phyloP scores from a whole-genome alignment of 2,113 vertebrate species.

The Scophthalmus maximus region DNA sequence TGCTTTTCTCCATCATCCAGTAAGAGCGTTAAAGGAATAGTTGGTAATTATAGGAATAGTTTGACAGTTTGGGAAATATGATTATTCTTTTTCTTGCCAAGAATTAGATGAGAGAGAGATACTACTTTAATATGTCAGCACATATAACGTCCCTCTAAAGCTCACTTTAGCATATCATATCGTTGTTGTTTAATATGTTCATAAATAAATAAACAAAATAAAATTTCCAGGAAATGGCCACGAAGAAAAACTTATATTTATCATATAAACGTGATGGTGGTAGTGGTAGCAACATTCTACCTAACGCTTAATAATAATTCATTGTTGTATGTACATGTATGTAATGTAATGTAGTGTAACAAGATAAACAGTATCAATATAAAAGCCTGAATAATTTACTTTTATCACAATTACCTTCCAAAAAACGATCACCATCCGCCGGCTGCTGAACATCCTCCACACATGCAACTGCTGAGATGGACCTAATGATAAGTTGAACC shows the following conservation, averaged over 20 bases:
- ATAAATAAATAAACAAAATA: too few relatives aligned
- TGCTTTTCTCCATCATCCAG: neutral
- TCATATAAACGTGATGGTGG: too few relatives aligned
- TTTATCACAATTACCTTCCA: conserved; percentile 81
- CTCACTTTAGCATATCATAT: neutral
- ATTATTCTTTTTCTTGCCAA: neutral
- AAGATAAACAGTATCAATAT: neutral
- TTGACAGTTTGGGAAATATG: neutral
- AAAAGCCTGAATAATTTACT: neutral
- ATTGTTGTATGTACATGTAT: neutral
- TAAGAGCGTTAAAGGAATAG: neutral
- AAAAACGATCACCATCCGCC: conserved; percentile 65
- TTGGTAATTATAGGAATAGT: too few relatives aligned
- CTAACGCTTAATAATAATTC: too few relatives aligned
- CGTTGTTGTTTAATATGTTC: neutral
- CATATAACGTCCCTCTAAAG: neutral
- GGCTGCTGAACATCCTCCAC: conserved; percentile 72
- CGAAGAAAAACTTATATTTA: too few relatives aligned
- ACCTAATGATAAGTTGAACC: conserved; percentile 50
- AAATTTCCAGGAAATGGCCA: too few relatives aligned
- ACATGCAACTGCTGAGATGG: conserved; percentile 70
- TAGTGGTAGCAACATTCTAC: too few relatives aligned
- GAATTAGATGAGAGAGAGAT: too few relatives aligned
- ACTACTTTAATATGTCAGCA: too few relatives aligned
- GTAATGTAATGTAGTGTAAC: neutral